Evolutionary conservation across 2,888 invertebrate genomes (phyloP).

Genomic region (Helleia helle): DNA sequence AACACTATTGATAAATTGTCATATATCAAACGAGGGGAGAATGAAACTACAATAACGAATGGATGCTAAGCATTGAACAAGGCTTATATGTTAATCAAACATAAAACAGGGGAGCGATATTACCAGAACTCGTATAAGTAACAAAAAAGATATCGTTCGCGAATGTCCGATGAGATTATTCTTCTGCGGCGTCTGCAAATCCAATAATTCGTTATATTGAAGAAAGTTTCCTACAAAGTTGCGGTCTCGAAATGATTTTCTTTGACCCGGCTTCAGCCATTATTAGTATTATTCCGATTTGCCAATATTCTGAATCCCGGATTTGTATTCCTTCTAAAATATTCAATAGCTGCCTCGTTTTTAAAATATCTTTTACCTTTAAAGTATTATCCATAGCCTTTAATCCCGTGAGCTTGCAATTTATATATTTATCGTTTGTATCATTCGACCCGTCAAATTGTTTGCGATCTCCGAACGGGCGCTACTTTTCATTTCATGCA

Average conservation of each 20-base stretch:
- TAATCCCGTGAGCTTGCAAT: not conserved
- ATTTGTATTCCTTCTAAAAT: slow-evolving; percentile 17
- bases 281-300: slow-evolving; percentile 53
- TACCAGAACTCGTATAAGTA: slow-evolving; percentile 27
- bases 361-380: slow-evolving; percentile 11
- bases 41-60: slow-evolving; percentile 18
- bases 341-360: slow-evolving; percentile 7
- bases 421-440: not conserved
- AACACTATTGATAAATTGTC: slow-evolving; percentile 2
- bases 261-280: slow-evolving; percentile 45
- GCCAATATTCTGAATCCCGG: slow-evolving; percentile 33
- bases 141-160: slow-evolving; percentile 44
- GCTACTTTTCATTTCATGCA: not conserved
- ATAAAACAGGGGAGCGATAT: slow-evolving; percentile 25
- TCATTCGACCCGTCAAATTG: not conserved
- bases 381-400: not conserved
- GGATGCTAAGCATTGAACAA: slow-evolving; percentile 15
- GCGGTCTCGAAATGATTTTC: slow-evolving; percentile 50
- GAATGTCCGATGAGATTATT: slow-evolving; percentile 45
- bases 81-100: slow-evolving; percentile 27
- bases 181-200: slow-evolving; percentile 44
- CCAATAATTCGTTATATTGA: slow-evolving; percentile 67
- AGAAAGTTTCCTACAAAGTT: slow-evolving; percentile 55
- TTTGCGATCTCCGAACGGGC: not conserved
- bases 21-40: slow-evolving; percentile 1